Conservation (phyloP, 2,797 vertebrate genomes). For the Myotis planiceps region DNA sequence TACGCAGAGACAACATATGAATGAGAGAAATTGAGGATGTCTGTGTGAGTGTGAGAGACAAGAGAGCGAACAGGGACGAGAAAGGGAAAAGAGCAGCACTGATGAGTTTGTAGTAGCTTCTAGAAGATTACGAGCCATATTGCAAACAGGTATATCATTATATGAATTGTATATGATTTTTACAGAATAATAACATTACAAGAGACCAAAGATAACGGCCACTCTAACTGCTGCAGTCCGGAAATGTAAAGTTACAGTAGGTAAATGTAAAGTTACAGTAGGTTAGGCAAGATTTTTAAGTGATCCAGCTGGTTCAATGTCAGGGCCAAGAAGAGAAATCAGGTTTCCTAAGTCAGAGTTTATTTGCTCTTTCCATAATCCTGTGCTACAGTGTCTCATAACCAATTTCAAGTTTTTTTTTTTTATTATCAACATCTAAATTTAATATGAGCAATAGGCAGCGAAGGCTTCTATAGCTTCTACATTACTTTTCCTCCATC, state of each 20-base stretch:
- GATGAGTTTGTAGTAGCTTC: neutral
- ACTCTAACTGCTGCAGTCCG: neutral
- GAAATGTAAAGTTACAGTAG: neutral
- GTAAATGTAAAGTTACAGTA: neutral
- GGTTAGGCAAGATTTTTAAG: neutral
- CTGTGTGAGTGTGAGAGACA: neutral
- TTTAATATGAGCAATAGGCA: neutral
- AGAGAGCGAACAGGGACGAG: neutral
- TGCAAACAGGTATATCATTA: neutral
- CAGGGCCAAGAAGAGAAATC: conserved; percentile 3
- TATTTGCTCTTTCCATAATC: neutral
- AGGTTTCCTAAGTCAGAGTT: neutral
- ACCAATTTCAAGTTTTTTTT: conserved; percentile 21
- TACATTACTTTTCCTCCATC: neutral
- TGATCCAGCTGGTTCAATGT: neutral
- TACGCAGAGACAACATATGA: neutral
- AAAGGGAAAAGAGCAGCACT: neutral
- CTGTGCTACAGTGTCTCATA: neutral
- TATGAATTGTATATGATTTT: neutral
- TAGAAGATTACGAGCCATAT: neutral
- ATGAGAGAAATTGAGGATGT: neutral
- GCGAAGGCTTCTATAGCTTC: conserved; percentile 3
- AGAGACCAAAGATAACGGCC: neutral
- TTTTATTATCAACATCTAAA: conserved; percentile 45
- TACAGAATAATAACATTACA: neutral